A percentile compares a stretch with the other conserved stretches of the same genome.
These are phyloP conservation scores for Sabellastarte sp. DNA, from an alignment of 2,888 invertebrate genomes.

Conservation along the genomic window DNA sequence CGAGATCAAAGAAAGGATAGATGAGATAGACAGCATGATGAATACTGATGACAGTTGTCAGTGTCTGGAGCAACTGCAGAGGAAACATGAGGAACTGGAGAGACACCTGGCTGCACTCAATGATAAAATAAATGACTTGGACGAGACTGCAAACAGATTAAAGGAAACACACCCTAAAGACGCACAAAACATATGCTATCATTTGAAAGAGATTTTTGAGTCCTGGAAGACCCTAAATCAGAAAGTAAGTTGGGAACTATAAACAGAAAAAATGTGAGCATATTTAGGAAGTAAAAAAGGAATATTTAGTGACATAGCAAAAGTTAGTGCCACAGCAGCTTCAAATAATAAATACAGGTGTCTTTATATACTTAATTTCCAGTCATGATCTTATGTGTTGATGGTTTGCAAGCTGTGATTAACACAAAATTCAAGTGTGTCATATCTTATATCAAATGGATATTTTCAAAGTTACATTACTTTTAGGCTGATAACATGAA, in stretches of 20 bases:
- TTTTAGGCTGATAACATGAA: constrained; percentile 82
- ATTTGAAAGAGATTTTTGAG: constrained; percentile 96
- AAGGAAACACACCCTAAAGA: constrained; percentile 97
- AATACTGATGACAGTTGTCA: constrained; percentile 93
- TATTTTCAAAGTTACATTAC: not conserved
- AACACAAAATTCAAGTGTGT: too few species aligned
- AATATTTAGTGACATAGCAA: too few species aligned
- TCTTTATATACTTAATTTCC: too few species aligned
- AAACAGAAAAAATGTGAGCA: too few species aligned
- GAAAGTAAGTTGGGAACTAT: too few species aligned
- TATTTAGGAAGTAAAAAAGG: too few species aligned
- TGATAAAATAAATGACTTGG: constrained; percentile 83
- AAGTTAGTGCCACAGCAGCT: too few species aligned
- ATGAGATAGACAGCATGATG: constrained; percentile 95
- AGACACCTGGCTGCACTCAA: constrained; percentile 95
- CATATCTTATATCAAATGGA: not conserved
- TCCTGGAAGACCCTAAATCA: constrained; percentile 96
- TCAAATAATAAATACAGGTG: too few species aligned
- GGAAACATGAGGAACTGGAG: constrained; percentile 98
- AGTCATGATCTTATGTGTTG: too few species aligned
- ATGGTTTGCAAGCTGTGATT: too few species aligned
- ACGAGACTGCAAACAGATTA: constrained; percentile 86
- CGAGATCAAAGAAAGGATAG: constrained; percentile 81
- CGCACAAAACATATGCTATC: constrained; percentile 95
- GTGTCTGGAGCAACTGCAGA: constrained; percentile 92